Percentiles rank a stretch among this genome's conserved stretches.
These are phyloP conservation scores for Urocynchramus pylzowi DNA, from an alignment of 2,113 vertebrate species.

Conservation along the genomic window DNA sequence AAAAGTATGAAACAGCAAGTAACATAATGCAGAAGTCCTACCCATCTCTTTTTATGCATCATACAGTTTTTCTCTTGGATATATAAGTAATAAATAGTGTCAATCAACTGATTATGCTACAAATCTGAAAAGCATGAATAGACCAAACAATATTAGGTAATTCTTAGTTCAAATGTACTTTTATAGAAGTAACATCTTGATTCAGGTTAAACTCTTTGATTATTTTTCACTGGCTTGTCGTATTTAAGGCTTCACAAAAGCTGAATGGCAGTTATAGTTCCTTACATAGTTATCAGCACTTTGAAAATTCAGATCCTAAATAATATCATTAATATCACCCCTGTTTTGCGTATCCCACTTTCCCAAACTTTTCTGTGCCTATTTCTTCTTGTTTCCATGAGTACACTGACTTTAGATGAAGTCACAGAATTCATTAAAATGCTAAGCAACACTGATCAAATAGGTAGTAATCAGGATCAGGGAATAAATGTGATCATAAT, in stretches of 20 bases:
- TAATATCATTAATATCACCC: neutral
- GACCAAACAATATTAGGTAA: neutral
- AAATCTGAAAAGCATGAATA: neutral
- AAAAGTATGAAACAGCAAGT: neutral
- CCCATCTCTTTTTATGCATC: neutral
- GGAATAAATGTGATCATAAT: neutral
- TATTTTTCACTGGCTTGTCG: neutral
- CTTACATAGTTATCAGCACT: neutral
- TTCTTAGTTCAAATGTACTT: neutral
- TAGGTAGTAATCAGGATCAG: neutral
- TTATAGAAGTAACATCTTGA: neutral
- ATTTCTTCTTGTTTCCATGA: neutral
- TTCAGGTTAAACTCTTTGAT: neutral
- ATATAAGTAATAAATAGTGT: neutral
- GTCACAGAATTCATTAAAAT: neutral
- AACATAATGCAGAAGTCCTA: neutral
- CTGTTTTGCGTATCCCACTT: neutral
- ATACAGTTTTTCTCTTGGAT: neutral
- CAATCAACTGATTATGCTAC: neutral
- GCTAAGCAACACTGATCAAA: neutral
- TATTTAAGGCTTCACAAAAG: neutral
- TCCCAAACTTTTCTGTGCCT: neutral
- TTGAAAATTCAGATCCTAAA: neutral
- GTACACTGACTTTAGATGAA: neutral
- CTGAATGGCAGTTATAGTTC: neutral